Base-by-base conservation (phyloP, 2,888 invertebrate genomes). In the Tyria jacobaeae region DNA sequence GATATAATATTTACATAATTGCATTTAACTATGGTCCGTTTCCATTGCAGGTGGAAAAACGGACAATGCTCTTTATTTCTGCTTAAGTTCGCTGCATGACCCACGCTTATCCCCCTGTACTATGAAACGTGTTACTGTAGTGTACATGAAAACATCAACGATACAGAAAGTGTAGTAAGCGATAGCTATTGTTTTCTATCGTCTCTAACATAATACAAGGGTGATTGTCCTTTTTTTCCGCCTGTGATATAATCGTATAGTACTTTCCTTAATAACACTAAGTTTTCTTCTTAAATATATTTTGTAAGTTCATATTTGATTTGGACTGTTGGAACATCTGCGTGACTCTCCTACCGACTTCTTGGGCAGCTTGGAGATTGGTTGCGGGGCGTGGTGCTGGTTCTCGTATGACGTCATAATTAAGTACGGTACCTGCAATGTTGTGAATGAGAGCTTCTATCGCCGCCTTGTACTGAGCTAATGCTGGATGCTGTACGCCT, bases 261-360 rank as follows among this genome's bases (percentile, higher is more conserved):
- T n/a, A n/a, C 10, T 47, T 57, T 17, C 35, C 17, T 50, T 50
- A 47, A 34, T 31, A 25, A 37, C 39, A 67, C 70, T 92, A 94
- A 27, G 92, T 89, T 78, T 94, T 94, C 84, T 94, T 94, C 70
- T 94, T 94, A 65, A 94, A 94, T 77, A 94, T 94, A 65, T 89
- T 94, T 62, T 87, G 94, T 48, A 94, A 67, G 68, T 94, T 92
- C 81, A 94, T 94, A 56, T 93, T 93, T 0, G 85, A 86, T 65
- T 94, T 94, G 50, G 92, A 91, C 24, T 92, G 90, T 51, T 94
- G 91, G 82, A 94, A 93, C 78, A 94, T 94, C 59, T 92, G 92
- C 27, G 94, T 89, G 71, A 94, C 92, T 1, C 94, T 73, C 9
- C 94, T 72, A 55, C 93, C 93, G 1, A 94, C 94, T 56, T 94